Base-by-base conservation (phyloP, 2,113 vertebrate genomes). In the Paralichthys olivaceus region DNA sequence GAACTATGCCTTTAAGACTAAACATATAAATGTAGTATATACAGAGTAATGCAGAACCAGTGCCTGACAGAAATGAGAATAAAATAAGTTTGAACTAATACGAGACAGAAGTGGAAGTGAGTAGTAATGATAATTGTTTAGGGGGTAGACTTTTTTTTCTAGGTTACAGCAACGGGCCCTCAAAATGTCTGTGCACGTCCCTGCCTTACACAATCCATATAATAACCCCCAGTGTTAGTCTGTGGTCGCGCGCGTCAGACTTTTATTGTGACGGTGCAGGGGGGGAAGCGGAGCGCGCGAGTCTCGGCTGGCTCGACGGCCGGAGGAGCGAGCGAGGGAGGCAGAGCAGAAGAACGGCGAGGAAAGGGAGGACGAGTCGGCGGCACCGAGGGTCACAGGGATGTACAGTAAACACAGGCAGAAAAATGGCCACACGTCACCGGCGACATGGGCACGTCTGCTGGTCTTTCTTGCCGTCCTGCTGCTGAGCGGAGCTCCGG, bases 361-460 rank as follows among this genome's bases (percentile, higher is more conserved):
- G 80, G 82, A 77, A 66, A 83, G 49, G 49, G 49, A 53, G 83
- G 84, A 90, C 85, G 70, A 37, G 88, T 69, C 68, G 84, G 85
- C 87, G 88, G 81, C 40, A 80, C 80, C 75, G 85, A 85, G 84
- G 85, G 83, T 82, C 83, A 91, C 91, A 91, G 93, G 94, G 93
- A 95, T 95, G 94, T 95, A 95, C 89, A 95, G 92, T 86, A 95
- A 95, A 95, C 94, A 94, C 83, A 89, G 94, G 81, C 94, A 95
- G 93, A 95, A 95, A 95, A 89, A 93, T 80, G 90, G 47, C 74
- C 91, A 84, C 67, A 80, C 72, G 63, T 83, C 82, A 23, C 63
- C 87, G 78, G 82, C 81, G 72, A 76, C 56, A 84, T 84, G 91
- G 58, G 87, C 83, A 84, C 80, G 71, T 67, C 26, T 83, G 45